These are phyloP conservation scores for Sebastes cheni DNA, from an alignment of 2,797 vertebrate genomes.

Conservation along the genomic window DNA sequence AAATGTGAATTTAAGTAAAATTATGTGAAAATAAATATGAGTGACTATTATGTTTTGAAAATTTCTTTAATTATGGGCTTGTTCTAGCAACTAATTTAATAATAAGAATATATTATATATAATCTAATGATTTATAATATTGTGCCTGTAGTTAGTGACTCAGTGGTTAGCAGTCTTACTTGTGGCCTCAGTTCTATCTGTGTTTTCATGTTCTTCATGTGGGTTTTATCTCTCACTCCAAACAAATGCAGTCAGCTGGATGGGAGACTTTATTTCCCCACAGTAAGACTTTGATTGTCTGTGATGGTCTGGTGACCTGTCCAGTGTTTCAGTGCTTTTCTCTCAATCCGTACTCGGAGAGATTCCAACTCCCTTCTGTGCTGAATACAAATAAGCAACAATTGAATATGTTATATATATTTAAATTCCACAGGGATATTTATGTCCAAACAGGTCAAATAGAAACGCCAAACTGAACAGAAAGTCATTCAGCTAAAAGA, in stretches of 20 bases:
- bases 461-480: slow-evolving; percentile 9
- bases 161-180: background rate
- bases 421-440: slow-evolving; percentile 50
- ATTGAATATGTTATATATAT: slow-evolving; percentile 57
- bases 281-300: slow-evolving; percentile 24
- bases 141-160: background rate
- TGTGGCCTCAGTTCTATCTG: rapidly evolving
- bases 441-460: slow-evolving; percentile 37
- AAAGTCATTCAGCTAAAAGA: slow-evolving; percentile 6
- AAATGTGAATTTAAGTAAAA: no score
- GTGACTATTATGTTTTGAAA: background rate
- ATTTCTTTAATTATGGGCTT: background rate
- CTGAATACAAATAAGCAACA: slow-evolving; percentile 43
- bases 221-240: background rate
- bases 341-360: slow-evolving; percentile 13
- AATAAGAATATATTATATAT: background rate
- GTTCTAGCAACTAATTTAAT: background rate
- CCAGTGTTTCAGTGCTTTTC: slow-evolving; percentile 17
- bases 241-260: background rate
- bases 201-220: background rate
- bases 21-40: no score
- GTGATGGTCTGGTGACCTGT: slow-evolving; percentile 25
- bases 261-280: slow-evolving; percentile 18
- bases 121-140: background rate
- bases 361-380: background rate